Percentiles rank a stretch among this genome's conserved stretches.
phyloP scores from a whole-genome alignment of 2,797 vertebrate genomes.

The Micropoecilia bifurca region DNA sequence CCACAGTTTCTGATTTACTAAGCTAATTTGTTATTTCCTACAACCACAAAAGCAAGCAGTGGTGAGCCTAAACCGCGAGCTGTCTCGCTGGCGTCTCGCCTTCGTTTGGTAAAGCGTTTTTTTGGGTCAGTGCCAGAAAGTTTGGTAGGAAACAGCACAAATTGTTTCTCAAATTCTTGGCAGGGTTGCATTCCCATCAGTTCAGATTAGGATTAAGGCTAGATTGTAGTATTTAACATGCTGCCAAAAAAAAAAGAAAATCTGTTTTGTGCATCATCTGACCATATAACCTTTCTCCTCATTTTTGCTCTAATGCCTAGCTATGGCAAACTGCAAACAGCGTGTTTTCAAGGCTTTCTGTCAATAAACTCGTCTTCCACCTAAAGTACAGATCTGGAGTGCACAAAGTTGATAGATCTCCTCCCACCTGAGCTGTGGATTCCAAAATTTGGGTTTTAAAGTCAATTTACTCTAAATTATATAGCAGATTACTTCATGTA shows the following conservation, averaged over 20 bases:
- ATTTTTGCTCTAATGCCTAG: neutral
- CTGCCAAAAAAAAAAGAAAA: neutral
- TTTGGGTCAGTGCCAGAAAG: neutral
- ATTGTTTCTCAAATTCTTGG: neutral
- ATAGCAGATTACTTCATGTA: neutral
- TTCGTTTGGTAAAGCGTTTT: neutral
- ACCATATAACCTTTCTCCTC: neutral
- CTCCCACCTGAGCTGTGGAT: neutral
- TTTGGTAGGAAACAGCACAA: neutral
- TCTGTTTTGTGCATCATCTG: neutral
- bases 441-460: neutral
- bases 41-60: neutral
- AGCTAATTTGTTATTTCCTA: neutral
- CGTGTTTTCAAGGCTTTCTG: neutral
- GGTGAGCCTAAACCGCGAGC: neutral
- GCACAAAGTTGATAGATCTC: neutral
- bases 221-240: neutral
- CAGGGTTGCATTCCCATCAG: neutral
- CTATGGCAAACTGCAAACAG: neutral
- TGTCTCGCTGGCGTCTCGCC: neutral
- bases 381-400: neutral
- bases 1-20: neutral
- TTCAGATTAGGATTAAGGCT: neutral
- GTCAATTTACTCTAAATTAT: neutral
- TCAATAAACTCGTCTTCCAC: neutral